Conservation (phyloP, 2,797 vertebrate species). For the Telmatherina bonti region DNA sequence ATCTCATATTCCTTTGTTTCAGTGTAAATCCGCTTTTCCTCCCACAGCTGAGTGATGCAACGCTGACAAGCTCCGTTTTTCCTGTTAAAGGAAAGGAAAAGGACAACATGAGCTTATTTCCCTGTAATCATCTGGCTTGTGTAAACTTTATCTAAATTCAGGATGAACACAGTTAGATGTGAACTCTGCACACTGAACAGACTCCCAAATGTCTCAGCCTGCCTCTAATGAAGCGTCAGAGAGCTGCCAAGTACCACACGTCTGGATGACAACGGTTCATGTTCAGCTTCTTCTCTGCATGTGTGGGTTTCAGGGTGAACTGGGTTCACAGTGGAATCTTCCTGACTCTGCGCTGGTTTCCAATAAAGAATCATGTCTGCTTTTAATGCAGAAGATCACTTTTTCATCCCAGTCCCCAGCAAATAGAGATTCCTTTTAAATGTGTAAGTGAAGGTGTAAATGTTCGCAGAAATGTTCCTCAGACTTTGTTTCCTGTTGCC, state of each 20-base stretch:
- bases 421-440: no score
- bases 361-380: no score
- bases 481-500: no score
- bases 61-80: slow-evolving; percentile 21
- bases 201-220: slow-evolving; percentile 60
- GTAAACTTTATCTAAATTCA: slow-evolving; percentile 44
- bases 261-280: no score
- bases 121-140: not conserved
- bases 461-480: no score
- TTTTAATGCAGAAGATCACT: no score
- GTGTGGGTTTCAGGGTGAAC: no score
- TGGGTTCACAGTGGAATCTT: no score
- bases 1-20: not conserved
- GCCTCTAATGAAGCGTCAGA: slow-evolving; percentile 74
- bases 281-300: no score
- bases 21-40: not conserved
- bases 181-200: slow-evolving; percentile 31
- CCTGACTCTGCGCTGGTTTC: no score
- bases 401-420: no score
- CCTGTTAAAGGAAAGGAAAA: slow-evolving; percentile 44
- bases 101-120: slow-evolving; percentile 52
- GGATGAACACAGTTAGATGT: slow-evolving; percentile 38
- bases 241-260: slow-evolving; percentile 29
- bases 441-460: no score
- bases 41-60: slow-evolving; percentile 7